Evolutionary conservation across 2,888 invertebrate genomes (phyloP), one percentile per base, ranked within the genome.

Genomic region (Leucania comma): DNA sequence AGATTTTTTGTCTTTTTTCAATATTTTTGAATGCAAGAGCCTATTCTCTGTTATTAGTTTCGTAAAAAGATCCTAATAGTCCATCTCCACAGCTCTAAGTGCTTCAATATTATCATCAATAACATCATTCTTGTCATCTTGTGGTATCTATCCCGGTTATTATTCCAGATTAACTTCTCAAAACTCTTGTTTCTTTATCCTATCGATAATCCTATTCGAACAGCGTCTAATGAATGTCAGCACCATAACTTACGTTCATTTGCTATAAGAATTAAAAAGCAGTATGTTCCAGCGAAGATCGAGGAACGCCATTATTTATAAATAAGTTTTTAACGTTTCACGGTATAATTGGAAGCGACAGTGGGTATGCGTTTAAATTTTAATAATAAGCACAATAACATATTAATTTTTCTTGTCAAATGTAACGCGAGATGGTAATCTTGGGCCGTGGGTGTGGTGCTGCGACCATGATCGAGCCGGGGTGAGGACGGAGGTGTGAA

Each of bases 371-470:
- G 74, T 81, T 84, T 86, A 87, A 86, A 87, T 86, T 86, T 86
- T 87, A 86, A 88, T 88, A 86, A 85, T 88, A 87, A 87, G 81
- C 84, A 89, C 86, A 89, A 90, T 89, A 87, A 87, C 85, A 86
- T 89, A 89, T 89, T 90, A 88, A 89, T 89, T 88, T 84, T 84
- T 84, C 82, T 84, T 84, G 84, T 84, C 84, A 77, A 85, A 86
- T 80, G 85, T 81, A 85, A 82, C 77, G 80, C 82, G 82, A 86
- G 88, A 86, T 89, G 74, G 71, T 86, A 87, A 87, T 88, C 88
- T 87, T 64, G 70, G 65, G 71, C 70, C 68, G 82, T 83, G 83
- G 83, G 84, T 79, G 81, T 82, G 73, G 38, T 58, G 65, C 70
- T 82, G 73, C 48, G 50, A 61, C 88, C 87, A 88, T 75, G 60